Conservation (phyloP, 2,797 vertebrate genomes). For the Limosa lapponica region DNA sequence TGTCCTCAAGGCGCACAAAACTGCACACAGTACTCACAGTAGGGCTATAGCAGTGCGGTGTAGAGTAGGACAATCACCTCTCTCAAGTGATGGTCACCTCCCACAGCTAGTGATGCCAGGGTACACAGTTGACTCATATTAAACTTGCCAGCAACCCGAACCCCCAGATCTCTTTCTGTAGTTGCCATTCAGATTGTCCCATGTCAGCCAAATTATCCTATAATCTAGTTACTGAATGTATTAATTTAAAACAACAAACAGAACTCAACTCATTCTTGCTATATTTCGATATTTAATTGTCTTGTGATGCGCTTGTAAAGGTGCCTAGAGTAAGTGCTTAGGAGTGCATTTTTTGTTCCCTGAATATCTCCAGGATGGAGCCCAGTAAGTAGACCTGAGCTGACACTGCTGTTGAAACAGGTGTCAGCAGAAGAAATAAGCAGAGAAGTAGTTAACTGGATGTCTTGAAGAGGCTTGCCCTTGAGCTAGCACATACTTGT, state of each 20-base stretch:
- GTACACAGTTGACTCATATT: fast-evolving
- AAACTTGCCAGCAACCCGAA: fast-evolving
- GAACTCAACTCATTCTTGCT: neutral
- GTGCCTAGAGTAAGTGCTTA: neutral
- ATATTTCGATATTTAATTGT: neutral
- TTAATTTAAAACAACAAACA: neutral
- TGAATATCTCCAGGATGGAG: neutral
- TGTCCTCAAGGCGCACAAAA: neutral
- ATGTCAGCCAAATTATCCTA: neutral
- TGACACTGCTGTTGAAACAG: neutral
- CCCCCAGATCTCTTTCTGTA: neutral
- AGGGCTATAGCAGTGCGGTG: fast-evolving
- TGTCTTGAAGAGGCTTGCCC: neutral
- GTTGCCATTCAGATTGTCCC: neutral
- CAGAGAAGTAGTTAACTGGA: neutral
- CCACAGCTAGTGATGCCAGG: no score
- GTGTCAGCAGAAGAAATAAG: neutral
- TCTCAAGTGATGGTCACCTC: fast-evolving
- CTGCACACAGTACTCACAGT: neutral
- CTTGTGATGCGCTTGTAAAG: neutral
- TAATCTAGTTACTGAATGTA: neutral
- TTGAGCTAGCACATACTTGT: neutral
- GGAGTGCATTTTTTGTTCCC: fast-evolving
- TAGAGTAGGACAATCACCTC: neutral
- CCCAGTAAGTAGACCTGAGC: neutral